Evolutionary conservation across 1,140 invertebrate genomes (phyloP), one percentile per base, ranked within the genome.

Genomic region (Meloidogyne hapla): DNA sequence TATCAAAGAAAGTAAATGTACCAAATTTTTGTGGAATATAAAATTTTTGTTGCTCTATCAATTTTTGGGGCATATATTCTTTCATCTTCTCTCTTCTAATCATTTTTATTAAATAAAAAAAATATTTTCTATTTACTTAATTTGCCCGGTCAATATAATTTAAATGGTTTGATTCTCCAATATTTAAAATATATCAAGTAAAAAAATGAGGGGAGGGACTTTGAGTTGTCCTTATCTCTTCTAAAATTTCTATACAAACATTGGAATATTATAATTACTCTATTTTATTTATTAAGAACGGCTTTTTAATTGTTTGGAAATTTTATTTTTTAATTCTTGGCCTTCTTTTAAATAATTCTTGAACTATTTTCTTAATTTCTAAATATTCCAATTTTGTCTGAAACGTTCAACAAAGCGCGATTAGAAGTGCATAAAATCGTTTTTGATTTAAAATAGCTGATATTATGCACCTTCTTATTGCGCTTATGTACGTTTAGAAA

Each of bases 381-480:
- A 2, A n/a, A 8, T 8, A n/a, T 8, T 56, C n/a, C n/a, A n/a
- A n/a, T 56, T 6, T 9, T 13, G 4, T 15, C 45, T n/a, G n/a
- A 56, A 56, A 56, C 4, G 18, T 56, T n/a, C 48, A n/a, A 56
- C 8, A 42, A 42, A 42, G 65, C 71, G 71, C 71, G 64, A 73
- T 64, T 63, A 73, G 71, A 38, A 73, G 71, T 73, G 71, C 71
- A 73, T 73, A 73, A 73, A 73, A 73, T 73, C 71, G 40, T 56
- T 38, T 64, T 10, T 38, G 8, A 21, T 38, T 13, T n/a, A n/a
- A 71, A 72, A 63, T 25, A 38, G 21, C 38, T 33, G 71, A 73
- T 73, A 73, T 73, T 73, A 73, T 73, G 71, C 71, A 73, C 71
- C 71, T 73, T 73, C 71, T 73, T 73, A 61, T 73, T 73, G 71